Percentiles rank a stretch among this genome's conserved stretches.
Conservation (phyloP, 1,140 invertebrate species). For the Sitophilus oryzae region DNA sequence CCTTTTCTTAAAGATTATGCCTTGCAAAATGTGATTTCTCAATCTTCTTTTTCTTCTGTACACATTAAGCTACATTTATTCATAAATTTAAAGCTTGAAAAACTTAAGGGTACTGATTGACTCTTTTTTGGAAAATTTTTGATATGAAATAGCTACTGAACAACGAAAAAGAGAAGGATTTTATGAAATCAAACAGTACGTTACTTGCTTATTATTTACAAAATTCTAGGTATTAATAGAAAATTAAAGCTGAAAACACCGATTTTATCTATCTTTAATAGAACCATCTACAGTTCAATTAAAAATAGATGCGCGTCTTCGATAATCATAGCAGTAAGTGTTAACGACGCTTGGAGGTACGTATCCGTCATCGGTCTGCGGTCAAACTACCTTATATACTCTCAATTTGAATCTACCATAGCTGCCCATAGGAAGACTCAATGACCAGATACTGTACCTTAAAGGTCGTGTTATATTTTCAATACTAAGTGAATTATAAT, state of each 20-base stretch:
- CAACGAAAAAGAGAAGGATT: neutral
- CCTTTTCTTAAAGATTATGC: constrained; percentile 16
- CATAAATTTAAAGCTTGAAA: constrained; percentile 19
- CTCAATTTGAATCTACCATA: no score
- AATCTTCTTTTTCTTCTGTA: constrained; percentile 17
- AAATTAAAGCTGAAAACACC: neutral
- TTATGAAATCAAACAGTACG: neutral
- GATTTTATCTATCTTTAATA: neutral
- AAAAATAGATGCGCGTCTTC: no score
- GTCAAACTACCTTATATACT: no score
- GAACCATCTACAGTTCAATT: neutral
- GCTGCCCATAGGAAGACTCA: no score
- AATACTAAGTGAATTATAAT: no score
- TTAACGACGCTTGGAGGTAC: no score
- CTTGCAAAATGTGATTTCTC: constrained; percentile 14
- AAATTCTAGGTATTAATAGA: neutral
- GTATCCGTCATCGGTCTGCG: no score
- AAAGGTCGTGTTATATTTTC: no score
- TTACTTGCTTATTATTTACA: neutral
- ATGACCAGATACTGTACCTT: no score
- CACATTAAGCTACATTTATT: constrained; percentile 26
- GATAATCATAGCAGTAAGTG: no score
- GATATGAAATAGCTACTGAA: constrained; percentile 19
- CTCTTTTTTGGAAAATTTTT: constrained; percentile 13
- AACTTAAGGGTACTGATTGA: constrained; percentile 22